These are phyloP conservation scores for Falco berigora DNA, from an alignment of 2,797 vertebrate genomes.

Conservation along the genomic window DNA sequence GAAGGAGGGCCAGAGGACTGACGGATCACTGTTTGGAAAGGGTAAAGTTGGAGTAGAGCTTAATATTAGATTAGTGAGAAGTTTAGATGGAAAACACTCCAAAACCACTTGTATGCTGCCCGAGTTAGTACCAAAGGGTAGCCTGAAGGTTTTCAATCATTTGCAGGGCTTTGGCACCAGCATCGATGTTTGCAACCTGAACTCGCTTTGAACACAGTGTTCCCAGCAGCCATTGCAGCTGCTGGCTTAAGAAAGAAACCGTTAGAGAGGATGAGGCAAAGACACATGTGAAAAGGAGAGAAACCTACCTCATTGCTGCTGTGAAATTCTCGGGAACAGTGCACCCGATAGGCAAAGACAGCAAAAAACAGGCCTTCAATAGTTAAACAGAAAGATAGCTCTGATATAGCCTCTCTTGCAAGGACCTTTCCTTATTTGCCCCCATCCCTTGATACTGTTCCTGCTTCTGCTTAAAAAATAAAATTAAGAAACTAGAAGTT, in stretches of 20 bases:
- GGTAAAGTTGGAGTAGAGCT: not conserved
- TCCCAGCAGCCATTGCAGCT: not conserved
- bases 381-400: not conserved
- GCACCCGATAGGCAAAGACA: not conserved
- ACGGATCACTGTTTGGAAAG: not conserved
- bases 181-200: not conserved
- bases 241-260: not conserved
- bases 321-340: not conserved
- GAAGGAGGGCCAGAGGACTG: not conserved
- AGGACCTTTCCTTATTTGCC: not conserved
- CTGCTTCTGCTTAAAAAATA: not conserved
- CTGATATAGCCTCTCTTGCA: not conserved
- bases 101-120: not conserved
- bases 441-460: not conserved
- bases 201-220: not conserved
- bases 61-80: constrained; percentile 4
- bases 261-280: not conserved
- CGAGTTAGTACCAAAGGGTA: not conserved
- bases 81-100: constrained; percentile 10
- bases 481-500: not conserved
- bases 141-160: constrained; percentile 26
- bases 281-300: not conserved
- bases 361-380: not conserved
- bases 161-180: not conserved
- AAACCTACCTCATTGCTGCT: not conserved